These are phyloP conservation scores for Phlogophora meticulosa DNA, from an alignment of 2,888 invertebrate genomes.

Conservation along the genomic window DNA sequence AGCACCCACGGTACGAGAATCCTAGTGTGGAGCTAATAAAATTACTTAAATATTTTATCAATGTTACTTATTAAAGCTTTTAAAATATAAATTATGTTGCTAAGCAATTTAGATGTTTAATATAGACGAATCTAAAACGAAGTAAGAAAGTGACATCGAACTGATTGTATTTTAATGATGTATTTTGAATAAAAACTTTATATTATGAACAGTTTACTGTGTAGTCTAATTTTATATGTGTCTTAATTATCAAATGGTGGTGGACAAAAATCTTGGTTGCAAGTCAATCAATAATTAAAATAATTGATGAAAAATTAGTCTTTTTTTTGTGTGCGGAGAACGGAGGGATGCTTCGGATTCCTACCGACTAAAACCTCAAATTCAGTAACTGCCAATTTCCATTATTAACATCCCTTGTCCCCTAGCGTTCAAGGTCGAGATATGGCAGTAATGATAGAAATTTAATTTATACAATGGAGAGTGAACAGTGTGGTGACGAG, in stretches of 20 bases:
- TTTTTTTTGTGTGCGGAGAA: no score
- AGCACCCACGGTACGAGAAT: slow-evolving; percentile 22
- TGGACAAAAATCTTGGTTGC: no score
- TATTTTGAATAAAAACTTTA: slow-evolving; percentile 22
- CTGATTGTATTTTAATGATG: slow-evolving; percentile 20
- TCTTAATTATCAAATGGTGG: background rate
- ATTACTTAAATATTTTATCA: background rate
- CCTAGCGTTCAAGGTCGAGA: no score
- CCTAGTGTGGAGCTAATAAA: slow-evolving; percentile 18
- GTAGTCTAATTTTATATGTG: background rate
- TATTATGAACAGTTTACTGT: background rate
- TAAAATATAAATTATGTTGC: background rate
- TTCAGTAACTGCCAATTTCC: no score
- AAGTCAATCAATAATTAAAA: no score
- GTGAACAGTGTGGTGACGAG: no score
- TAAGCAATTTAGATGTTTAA: background rate
- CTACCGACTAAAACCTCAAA: no score
- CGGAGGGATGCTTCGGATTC: no score
- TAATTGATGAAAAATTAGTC: no score
- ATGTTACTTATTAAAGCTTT: background rate
- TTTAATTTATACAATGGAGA: no score
- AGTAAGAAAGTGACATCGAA: background rate
- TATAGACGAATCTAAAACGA: background rate
- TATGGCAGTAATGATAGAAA: no score
- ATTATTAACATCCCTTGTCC: no score